Evolutionary conservation across 2,888 invertebrate species (phyloP).

Genomic region (Drosophila crucigera): DNA sequence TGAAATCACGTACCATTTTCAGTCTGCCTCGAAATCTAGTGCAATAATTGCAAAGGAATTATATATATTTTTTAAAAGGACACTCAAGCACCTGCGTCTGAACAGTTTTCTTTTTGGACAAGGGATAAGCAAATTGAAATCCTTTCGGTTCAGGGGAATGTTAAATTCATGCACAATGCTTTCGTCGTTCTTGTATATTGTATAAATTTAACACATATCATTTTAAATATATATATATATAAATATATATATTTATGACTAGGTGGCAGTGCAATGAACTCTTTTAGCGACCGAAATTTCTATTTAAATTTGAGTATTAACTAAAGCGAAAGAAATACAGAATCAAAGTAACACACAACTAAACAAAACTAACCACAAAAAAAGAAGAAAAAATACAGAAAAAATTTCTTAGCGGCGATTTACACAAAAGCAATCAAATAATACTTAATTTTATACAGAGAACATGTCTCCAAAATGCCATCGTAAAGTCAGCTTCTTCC

Average conservation of each 20-base stretch:
- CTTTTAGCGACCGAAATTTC: conserved; percentile 49
- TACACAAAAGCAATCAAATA: conserved; percentile 70
- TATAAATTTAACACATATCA: background rate
- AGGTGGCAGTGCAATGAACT: conserved; percentile 64
- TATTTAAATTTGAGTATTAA: conserved; percentile 69
- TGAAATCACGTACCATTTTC: conserved; percentile 67
- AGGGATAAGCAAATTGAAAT: conserved; percentile 37
- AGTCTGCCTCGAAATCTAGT: conserved; percentile 15
- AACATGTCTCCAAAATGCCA: conserved; percentile 67
- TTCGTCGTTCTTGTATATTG: conserved; percentile 2
- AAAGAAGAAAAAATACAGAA: background rate
- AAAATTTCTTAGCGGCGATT: conserved; percentile 50
- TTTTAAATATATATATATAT: background rate
- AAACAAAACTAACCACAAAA: conserved; percentile 41
- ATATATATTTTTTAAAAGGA: background rate
- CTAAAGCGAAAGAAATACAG: conserved; percentile 56
- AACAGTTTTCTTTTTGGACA: background rate
- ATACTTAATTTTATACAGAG: conserved; percentile 76
- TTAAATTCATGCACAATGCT: conserved; percentile 1
- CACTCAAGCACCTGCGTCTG: conserved; percentile 41
- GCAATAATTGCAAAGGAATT: conserved; percentile 54
- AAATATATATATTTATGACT: background rate
- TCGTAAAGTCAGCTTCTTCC: conserved; percentile 49
- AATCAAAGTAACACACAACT: conserved; percentile 58
- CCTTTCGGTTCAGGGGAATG: conserved; percentile 56